Evolutionary conservation across 1,140 invertebrate genomes (phyloP).

Genomic region (Cydia strobilella): DNA sequence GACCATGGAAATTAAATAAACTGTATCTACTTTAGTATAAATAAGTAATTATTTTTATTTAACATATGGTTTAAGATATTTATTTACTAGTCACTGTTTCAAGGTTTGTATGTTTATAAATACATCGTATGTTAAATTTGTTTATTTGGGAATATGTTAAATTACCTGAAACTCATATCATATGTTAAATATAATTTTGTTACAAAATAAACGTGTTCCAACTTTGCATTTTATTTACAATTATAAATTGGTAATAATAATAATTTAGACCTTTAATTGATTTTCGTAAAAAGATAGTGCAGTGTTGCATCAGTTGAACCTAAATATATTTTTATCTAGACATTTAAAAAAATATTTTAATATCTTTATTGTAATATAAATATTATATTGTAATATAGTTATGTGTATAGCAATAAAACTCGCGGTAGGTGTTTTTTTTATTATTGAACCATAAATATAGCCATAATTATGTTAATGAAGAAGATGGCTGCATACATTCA

Average conservation of each 20-base stretch:
- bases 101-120: not conserved
- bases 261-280: no score
- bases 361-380: no score
- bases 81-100: not conserved
- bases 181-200: slow-evolving; percentile 21
- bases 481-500: not conserved
- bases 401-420: not conserved
- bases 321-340: no score
- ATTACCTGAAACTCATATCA: not conserved
- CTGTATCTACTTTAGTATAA: not conserved
- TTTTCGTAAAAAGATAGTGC: no score
- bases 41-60: not conserved
- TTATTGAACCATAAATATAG: not conserved
- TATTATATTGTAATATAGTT: no score
- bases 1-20: no score
- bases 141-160: no score
- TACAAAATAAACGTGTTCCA: slow-evolving; percentile 25
- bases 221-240: not conserved
- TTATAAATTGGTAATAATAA: not conserved
- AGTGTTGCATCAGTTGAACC: no score
- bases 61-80: not conserved
- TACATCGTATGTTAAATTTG: not conserved
- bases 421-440: not conserved
- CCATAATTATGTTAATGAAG: not conserved
- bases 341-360: no score